A percentile compares a stretch with the other conserved stretches of the same genome.
Evolutionary conservation across 2,113 vertebrate species (phyloP).

Genomic region (Micronycteris hirsuta): DNA sequence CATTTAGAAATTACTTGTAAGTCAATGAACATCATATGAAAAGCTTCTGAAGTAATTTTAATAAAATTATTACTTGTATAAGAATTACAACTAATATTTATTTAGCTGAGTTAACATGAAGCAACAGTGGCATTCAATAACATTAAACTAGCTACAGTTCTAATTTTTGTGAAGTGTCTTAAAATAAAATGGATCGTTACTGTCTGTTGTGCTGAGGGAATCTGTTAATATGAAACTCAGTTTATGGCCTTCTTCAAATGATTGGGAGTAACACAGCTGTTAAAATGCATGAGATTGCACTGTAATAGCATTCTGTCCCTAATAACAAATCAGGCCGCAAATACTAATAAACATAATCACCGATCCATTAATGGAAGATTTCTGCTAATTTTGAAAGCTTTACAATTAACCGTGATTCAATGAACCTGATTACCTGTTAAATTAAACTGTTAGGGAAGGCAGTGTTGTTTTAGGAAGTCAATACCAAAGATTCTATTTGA

Average conservation of each 20-base stretch:
- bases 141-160: not conserved
- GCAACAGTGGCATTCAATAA: not conserved
- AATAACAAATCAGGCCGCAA: constrained; percentile 60
- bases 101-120: constrained; percentile 32
- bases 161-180: constrained; percentile 57
- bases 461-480: not conserved
- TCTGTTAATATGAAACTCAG: constrained; percentile 24
- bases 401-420: constrained; percentile 59
- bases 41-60: not conserved
- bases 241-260: constrained; percentile 53
- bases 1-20: not conserved
- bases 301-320: constrained; percentile 35
- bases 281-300: constrained; percentile 73
- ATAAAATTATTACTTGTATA: not conserved
- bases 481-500: not conserved
- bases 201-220: constrained; percentile 2
- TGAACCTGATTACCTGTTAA: constrained; percentile 35
- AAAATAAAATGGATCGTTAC: constrained; percentile 49
- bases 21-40: not conserved
- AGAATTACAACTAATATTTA: constrained; percentile 5
- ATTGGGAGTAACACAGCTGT: constrained; percentile 61
- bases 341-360: constrained; percentile 62
- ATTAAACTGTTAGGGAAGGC: constrained; percentile 53
- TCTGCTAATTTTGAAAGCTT: constrained; percentile 62
- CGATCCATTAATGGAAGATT: constrained; percentile 43